These are phyloP conservation scores for Leptatherina wallacei DNA, from an alignment of 2,797 vertebrate species.

Conservation along the genomic window DNA sequence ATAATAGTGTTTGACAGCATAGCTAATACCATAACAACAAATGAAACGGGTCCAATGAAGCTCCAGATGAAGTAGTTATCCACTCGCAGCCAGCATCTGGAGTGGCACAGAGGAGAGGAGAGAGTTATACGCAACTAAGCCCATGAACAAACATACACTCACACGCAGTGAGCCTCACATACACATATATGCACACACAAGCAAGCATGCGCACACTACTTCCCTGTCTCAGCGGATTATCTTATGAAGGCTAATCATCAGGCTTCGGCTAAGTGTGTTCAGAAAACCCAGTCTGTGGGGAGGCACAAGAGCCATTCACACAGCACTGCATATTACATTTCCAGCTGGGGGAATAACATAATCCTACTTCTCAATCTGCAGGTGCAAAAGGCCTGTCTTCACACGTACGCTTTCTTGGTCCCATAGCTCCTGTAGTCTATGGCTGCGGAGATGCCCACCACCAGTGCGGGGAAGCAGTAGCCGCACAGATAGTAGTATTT, in stretches of 20 bases:
- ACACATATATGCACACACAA: constrained; percentile 2
- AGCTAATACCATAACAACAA: constrained; percentile 92
- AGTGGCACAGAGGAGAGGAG: constrained; percentile 62
- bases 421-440: constrained; percentile 96
- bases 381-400: constrained; percentile 78
- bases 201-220: constrained; percentile 53
- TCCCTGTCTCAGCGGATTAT: constrained; percentile 77
- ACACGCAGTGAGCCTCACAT: not conserved
- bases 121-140: constrained; percentile 53
- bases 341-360: constrained; percentile 71
- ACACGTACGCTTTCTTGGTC: constrained; percentile 94
- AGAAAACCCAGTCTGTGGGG: constrained; percentile 72
- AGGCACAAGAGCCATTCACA: constrained; percentile 66
- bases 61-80: constrained; percentile 98
- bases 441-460: constrained; percentile 93
- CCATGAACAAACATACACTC: constrained; percentile 18
- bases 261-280: constrained; percentile 79
- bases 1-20: constrained; percentile 52
- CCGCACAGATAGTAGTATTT: constrained; percentile 95
- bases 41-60: constrained; percentile 94
- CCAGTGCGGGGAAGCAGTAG: constrained; percentile 93
- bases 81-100: constrained; percentile 93
- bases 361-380: constrained; percentile 80
- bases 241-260: constrained; percentile 80
- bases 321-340: constrained; percentile 70